Conservation (phyloP, 92 coral and sea anemone species). For the Pocillopora meandrina region DNA sequence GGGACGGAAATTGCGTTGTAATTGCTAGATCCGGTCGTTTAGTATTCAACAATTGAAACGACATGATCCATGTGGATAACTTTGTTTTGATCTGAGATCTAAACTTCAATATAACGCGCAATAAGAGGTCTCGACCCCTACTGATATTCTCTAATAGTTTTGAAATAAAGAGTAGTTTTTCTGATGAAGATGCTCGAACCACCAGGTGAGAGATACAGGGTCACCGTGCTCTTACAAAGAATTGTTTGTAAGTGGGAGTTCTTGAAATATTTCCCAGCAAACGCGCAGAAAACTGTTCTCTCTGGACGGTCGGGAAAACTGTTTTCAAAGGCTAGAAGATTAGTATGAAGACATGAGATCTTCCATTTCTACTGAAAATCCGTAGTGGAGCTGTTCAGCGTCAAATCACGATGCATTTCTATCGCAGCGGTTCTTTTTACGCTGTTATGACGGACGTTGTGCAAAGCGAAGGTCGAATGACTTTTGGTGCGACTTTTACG, state of each 20-base stretch:
- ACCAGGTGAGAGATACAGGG: not conserved
- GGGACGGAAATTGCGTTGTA: no score
- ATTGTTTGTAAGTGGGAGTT: not conserved
- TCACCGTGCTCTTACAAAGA: not conserved
- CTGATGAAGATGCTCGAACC: not conserved
- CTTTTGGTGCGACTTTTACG: slow-evolving; percentile 17
- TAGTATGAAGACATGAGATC: not conserved
- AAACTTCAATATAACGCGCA: no score
- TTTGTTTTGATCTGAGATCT: no score
- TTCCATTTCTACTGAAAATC: slow-evolving; percentile 14
- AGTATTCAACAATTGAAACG: no score
- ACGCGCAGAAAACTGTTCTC: not conserved
- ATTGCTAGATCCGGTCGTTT: no score
- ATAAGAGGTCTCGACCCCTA: not conserved
- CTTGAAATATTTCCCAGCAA: no score
- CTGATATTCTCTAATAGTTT: not conserved
- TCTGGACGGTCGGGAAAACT: no score
- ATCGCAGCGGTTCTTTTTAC: slow-evolving; percentile 7
- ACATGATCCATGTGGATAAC: no score
- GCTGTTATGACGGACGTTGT: slow-evolving; percentile 1
- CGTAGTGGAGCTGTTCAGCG: not conserved
- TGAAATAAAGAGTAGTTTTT: not conserved
- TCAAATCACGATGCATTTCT: not conserved
- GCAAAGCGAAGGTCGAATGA: slow-evolving; percentile 33
- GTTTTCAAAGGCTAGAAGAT: no score